phyloP scores from a whole-genome alignment of 2,797 vertebrate genomes.

The Lepus oiostolus region DNA sequence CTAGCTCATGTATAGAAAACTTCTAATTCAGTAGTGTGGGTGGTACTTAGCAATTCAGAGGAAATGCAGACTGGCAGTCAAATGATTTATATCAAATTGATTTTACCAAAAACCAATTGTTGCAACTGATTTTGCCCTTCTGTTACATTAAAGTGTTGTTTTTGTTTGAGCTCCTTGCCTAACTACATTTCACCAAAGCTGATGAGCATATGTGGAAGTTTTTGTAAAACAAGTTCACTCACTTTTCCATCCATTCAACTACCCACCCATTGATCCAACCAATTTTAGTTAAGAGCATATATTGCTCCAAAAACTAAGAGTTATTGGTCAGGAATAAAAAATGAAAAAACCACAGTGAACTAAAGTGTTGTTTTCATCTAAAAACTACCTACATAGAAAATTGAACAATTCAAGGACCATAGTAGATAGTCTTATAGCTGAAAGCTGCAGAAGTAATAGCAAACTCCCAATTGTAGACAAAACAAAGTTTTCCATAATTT shows the following conservation, averaged over 20 bases:
- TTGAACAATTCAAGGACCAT: no score
- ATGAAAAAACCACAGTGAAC: neutral
- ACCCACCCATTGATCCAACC: neutral
- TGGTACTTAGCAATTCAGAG: constrained; percentile 75
- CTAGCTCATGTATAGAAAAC: constrained; percentile 67
- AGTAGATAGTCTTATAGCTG: neutral
- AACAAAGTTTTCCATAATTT: neutral
- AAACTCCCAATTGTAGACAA: neutral
- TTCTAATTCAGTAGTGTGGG: constrained; percentile 77
- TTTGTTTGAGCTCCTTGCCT: neutral
- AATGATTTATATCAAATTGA: constrained; percentile 65
- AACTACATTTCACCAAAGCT: neutral
- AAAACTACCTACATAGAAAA: neutral
- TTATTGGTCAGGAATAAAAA: neutral
- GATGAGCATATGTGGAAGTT: neutral
- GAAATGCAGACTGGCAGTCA: constrained; percentile 60
- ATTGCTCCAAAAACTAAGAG: neutral
- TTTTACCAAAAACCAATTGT: constrained; percentile 67
- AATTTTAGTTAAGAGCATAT: neutral
- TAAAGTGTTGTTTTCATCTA: neutral
- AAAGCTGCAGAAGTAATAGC: neutral
- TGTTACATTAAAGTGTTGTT: constrained; percentile 48
- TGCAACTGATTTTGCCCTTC: constrained; percentile 65
- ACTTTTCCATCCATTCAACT: neutral
- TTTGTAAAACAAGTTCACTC: neutral